These are phyloP conservation scores for Heliconius ethilla DNA, from an alignment of 2,888 invertebrate genomes.

Conservation along the genomic window DNA sequence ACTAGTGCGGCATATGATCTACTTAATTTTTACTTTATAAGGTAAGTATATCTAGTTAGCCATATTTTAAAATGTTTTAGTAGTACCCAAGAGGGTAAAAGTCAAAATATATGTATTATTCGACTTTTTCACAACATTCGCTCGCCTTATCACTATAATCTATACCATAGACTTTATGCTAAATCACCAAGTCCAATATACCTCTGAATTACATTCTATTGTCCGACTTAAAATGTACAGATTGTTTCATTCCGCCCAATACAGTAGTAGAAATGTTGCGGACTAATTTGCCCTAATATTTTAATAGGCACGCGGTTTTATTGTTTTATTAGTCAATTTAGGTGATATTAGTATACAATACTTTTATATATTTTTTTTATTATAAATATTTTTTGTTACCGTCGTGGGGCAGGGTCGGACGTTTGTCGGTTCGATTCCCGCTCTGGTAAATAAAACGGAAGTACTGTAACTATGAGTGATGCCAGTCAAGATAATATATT, in stretches of 20 bases:
- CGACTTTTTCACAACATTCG: conserved; percentile 36
- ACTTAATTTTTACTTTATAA: too few relatives aligned
- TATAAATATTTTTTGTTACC: not conserved
- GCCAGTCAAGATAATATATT: too few relatives aligned
- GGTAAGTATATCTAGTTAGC: too few relatives aligned
- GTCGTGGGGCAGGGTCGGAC: too few relatives aligned
- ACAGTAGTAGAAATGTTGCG: conserved; percentile 27
- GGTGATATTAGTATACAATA: not conserved
- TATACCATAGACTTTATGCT: conserved; percentile 62
- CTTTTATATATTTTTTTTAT: not conserved
- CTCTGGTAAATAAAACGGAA: too few relatives aligned
- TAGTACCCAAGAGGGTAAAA: too few relatives aligned
- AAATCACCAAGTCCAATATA: conserved; percentile 70
- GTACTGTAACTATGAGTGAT: too few relatives aligned
- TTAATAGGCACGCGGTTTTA: conserved; percentile 1
- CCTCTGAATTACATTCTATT: conserved; percentile 70
- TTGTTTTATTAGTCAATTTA: conserved; percentile 5
- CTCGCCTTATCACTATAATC: conserved; percentile 44
- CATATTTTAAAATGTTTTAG: too few relatives aligned
- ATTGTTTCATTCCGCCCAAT: conserved; percentile 54
- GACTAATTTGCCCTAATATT: conserved; percentile 27
- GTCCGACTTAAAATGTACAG: conserved; percentile 68
- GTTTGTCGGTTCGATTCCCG: too few relatives aligned
- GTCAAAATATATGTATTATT: not conserved
- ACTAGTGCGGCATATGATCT: too few relatives aligned